phyloP scores from a whole-genome alignment of 2,113 vertebrate genomes.

The Cryptoleucopteryx plumbea region DNA sequence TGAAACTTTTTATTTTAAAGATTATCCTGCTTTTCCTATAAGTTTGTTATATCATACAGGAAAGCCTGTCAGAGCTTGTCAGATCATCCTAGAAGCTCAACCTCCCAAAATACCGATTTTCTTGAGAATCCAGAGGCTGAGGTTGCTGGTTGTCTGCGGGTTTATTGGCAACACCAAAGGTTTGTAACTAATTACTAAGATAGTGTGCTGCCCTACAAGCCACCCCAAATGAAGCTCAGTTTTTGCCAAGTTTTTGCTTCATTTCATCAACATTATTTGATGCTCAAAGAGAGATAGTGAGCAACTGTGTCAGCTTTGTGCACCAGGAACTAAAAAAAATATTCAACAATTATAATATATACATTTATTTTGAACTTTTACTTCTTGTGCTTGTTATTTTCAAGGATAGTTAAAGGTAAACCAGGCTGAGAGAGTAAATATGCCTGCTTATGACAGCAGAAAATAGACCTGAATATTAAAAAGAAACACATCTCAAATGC shows the following conservation, averaged over 20 bases:
- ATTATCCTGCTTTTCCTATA: neutral
- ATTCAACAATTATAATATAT: neutral
- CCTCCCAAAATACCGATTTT: neutral
- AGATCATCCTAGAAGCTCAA: neutral
- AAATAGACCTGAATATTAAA: conserved; percentile 44
- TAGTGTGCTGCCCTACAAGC: neutral
- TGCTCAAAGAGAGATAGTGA: neutral
- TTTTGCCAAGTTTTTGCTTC: neutral
- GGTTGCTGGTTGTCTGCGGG: neutral
- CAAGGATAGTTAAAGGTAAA: neutral
- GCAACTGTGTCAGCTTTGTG: neutral
- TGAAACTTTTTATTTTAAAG: neutral
- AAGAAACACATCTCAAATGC: neutral
- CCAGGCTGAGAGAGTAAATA: neutral
- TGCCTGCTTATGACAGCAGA: neutral
- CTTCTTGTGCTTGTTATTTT: neutral
- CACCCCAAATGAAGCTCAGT: neutral
- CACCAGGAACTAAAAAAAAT: neutral
- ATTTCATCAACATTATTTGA: neutral
- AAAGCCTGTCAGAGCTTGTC: neutral
- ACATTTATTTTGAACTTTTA: neutral
- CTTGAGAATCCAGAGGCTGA: neutral
- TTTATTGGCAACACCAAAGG: neutral
- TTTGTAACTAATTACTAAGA: neutral
- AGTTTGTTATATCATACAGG: neutral